These are phyloP conservation scores for Xestia c-nigrum DNA, from an alignment of 2,888 invertebrate genomes.

Conservation along the genomic window DNA sequence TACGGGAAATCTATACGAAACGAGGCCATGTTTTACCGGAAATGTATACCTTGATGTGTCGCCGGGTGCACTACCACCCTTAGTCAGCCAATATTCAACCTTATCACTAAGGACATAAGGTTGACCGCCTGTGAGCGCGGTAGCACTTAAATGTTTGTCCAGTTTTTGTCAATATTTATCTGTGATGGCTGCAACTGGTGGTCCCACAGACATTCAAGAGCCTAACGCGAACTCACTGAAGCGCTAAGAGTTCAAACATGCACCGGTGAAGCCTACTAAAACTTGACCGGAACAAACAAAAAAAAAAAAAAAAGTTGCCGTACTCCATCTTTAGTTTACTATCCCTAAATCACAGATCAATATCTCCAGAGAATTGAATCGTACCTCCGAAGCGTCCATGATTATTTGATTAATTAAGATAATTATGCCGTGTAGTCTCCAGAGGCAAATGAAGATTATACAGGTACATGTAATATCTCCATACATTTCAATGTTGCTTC, in stretches of 20 bases:
- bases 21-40: background rate
- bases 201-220: background rate
- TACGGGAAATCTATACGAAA: background rate
- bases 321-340: background rate
- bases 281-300: background rate
- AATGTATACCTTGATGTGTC: background rate
- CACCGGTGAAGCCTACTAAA: background rate
- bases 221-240: background rate
- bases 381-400: background rate
- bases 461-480: conserved; percentile 21
- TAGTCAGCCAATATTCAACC: too few species aligned
- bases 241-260: background rate
- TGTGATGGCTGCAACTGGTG: background rate
- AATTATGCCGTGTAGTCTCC: conserved; percentile 26
- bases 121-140: background rate
- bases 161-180: background rate
- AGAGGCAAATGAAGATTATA: conserved; percentile 25
- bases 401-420: conserved; percentile 47
- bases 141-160: background rate
- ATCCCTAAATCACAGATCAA: background rate
- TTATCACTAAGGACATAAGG: background rate
- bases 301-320: too few species aligned
- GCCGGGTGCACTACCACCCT: background rate
- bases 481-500: conserved; percentile 16
- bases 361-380: conserved; percentile 5